These are phyloP conservation scores for Polyodon spathula DNA, from an alignment of 2,113 vertebrate species.

Conservation along the genomic window DNA sequence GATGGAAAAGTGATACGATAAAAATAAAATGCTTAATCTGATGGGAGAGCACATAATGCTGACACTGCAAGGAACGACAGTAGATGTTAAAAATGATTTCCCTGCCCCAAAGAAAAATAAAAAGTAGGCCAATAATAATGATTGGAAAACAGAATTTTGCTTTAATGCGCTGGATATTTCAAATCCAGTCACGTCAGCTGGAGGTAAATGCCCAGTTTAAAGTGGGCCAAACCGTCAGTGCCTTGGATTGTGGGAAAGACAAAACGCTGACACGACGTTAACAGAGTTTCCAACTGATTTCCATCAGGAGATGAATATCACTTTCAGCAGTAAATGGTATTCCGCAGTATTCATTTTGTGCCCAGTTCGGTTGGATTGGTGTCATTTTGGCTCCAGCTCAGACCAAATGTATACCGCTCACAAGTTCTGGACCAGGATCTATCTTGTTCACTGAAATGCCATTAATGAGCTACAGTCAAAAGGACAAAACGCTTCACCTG, in stretches of 20 bases:
- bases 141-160: conserved; percentile 8
- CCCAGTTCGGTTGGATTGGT: conserved; percentile 50
- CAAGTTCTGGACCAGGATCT: conserved; percentile 43
- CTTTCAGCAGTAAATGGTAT: conserved; percentile 44
- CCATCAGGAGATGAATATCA: conserved; percentile 64
- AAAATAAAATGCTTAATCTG: conserved; percentile 5
- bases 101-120: conserved; percentile 2
- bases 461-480: conserved; percentile 46
- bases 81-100: conserved; percentile 3
- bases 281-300: conserved; percentile 53
- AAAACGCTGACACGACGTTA: conserved; percentile 55
- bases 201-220: conserved; percentile 32
- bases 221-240: conserved; percentile 40
- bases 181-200: conserved; percentile 42
- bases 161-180: conserved; percentile 21
- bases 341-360: conserved; percentile 34
- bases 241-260: conserved; percentile 41
- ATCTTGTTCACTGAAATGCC: conserved; percentile 48
- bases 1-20: not conserved
- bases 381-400: conserved; percentile 50
- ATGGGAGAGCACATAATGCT: not conserved
- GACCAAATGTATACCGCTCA: conserved; percentile 37
- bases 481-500: conserved; percentile 37
- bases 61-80: not conserved
- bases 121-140: conserved; percentile 3